phyloP scores from a whole-genome alignment of 2,113 vertebrate genomes.

The Eulemur macaco region DNA sequence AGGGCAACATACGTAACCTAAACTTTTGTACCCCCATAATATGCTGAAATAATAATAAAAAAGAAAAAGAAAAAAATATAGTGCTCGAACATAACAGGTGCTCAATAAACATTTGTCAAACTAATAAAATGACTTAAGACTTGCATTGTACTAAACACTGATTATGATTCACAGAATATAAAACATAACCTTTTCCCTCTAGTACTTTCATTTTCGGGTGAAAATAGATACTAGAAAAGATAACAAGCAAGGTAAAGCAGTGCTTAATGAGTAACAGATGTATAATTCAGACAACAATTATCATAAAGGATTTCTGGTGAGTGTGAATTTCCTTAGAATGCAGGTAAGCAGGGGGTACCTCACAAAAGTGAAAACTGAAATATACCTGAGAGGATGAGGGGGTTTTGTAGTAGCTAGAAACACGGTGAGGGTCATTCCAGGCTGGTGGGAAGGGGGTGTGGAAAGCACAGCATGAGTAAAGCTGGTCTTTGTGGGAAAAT shows the following conservation, averaged over 20 bases:
- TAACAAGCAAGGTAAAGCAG: background rate
- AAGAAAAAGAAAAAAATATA: background rate
- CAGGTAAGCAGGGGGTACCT: background rate
- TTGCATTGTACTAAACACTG: background rate
- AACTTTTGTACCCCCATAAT: too few relatives aligned
- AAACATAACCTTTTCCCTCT: background rate
- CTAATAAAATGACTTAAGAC: background rate
- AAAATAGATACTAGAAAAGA: conserved; percentile 34
- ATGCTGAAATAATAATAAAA: too few relatives aligned
- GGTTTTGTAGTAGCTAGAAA: background rate
- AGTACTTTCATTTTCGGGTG: background rate
- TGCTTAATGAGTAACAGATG: background rate
- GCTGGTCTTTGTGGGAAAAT: background rate
- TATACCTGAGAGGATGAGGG: background rate
- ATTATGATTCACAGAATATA: background rate
- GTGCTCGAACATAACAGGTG: background rate
- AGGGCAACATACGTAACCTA: too few relatives aligned
- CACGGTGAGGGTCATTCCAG: background rate
- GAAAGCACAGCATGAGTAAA: background rate
- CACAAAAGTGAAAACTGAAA: background rate
- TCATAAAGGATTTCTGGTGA: background rate
- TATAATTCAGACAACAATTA: background rate
- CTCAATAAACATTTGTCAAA: background rate
- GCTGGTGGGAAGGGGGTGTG: background rate
- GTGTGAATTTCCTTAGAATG: background rate